Percentiles rank a stretch among this genome's conserved stretches.
Evolutionary conservation across 2,888 invertebrate genomes (phyloP).

Genomic region (Zygogramma bicolorata): DNA sequence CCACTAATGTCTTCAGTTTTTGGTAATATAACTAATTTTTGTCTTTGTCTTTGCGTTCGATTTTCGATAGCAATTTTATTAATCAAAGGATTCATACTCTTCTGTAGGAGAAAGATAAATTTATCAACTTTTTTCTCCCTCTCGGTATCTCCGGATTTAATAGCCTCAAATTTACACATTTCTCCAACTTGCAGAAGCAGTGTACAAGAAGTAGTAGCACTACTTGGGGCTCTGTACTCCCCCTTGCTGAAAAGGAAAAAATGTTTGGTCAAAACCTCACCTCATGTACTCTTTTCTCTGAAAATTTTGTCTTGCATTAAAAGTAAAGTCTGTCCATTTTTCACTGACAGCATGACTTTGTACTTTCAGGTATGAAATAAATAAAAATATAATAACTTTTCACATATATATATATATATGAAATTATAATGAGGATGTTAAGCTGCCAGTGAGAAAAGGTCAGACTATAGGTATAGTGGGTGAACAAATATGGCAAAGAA

Average conservation of each 20-base stretch:
- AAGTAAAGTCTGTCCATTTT: too few relatives aligned
- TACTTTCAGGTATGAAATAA: too few relatives aligned
- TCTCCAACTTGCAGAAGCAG: background rate
- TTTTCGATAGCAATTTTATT: constrained; percentile 1
- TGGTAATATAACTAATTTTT: background rate
- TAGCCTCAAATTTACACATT: background rate
- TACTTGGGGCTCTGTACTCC: background rate
- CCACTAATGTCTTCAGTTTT: background rate
- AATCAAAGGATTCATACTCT: background rate
- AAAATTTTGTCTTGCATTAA: background rate
- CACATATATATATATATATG: too few relatives aligned
- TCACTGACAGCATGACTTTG: too few relatives aligned
- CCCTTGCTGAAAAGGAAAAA: background rate
- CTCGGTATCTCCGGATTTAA: background rate
- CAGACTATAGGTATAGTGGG: too few relatives aligned
- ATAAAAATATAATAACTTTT: too few relatives aligned
- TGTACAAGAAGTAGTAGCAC: background rate
- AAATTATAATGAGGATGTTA: too few relatives aligned
- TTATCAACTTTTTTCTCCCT: constrained; percentile 1
- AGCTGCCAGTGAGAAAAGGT: too few relatives aligned
- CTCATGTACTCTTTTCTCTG: background rate
- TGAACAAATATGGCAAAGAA: too few relatives aligned
- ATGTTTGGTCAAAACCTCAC: background rate
- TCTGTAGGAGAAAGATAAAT: background rate
- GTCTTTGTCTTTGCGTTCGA: background rate